Evolutionary conservation across 2,888 invertebrate genomes (phyloP), one percentile per base, ranked within the genome.

Genomic region (Cordilura impudica): DNA sequence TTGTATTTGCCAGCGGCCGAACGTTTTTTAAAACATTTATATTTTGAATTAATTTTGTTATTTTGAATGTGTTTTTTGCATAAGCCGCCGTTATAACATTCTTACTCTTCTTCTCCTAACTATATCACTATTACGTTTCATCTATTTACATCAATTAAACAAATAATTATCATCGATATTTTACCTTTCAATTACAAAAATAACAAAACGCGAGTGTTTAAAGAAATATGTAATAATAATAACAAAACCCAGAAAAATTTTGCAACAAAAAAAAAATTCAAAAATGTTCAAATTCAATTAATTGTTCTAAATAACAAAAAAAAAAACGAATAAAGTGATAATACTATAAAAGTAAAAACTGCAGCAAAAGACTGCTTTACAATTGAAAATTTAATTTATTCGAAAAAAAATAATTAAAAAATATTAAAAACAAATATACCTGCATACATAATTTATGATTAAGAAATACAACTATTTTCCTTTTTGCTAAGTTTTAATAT

Each of bases 1-100:
- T 74, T 84, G 84, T 84, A 85, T 84, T 78, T 84, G 85, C 84
- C 81, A 82, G 81, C 83, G 83, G 82, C 77, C 81, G 76, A 82
- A 82, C 83, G 83, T 78, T 82, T 83, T 81, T 82, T 82, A 81
- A 82, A 81, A 74, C 72, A 82, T 83, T 84, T 80, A 71, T 61
- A 58, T 69, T 82, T 81, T 77, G 45, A 65, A 77, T 65, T 65
- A 23, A 79, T 74, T 81, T 77, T 69, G 16, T 16, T 14, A 53
- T 58, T 80, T 47, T 73, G 69, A 58, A 74, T 66, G 78, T 61
- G 60, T 82, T 71, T 65, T 73, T 71, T 61, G 53, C 61, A 54
- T 73, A 74, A 65, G 70, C 65, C 74, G 70, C 78, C 63, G 61
- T 73, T 58, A 65, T 63, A 73, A 7, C 19, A 58, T 56, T 61